Base-by-base conservation (phyloP, 2,113 vertebrate genomes). In the Trogon melanurus region DNA sequence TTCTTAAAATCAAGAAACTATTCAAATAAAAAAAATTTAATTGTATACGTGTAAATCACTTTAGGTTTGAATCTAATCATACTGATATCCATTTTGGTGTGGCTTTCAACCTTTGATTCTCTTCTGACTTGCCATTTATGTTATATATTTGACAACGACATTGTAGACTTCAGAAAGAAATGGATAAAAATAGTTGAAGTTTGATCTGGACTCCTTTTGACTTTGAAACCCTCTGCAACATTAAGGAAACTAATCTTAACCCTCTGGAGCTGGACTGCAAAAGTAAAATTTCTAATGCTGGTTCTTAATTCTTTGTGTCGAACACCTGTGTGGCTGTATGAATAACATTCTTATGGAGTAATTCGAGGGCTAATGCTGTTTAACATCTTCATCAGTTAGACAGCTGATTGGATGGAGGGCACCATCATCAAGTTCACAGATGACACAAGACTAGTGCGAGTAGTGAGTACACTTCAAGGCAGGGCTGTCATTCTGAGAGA, bases 351-450 rank as follows among this genome's bases (percentile, higher is more conserved):
- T 21, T 30, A 76, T 1, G 2, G 48, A 26, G 6, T 2, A 44
- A 60, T 69, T 67, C 2, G 3, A n/a, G 30, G 44, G 10, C 23
- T 78, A 76, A 62, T n/a, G 8, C 6, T 82, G 25, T 66, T 82
- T 79, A 56, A 82, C 0, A 1, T 38, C 64, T 73, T 53, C 34
- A 21, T 20, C 11, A 19, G 3, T 62, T 36, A n/a, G 29, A 38
- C 2, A 3, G 16, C 5, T 0, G 0, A 3, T 26, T 13, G 36
- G n/a, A 80, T 25, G 30, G 29, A 88, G 53, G 1, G 1, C 7
- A 83, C 9, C 27, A 7, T 18, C 3, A 1, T 5, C n/a, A 21
- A 16, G 16, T 80, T 88, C 36, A 57, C 13, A 51, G 10, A 27
- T 53, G n/a, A 27, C 7, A n/a, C 12, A 34, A 19, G 50, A 36